Conservation (phyloP, 2,888 invertebrate genomes). For the Gonocerus acuteangulatus region DNA sequence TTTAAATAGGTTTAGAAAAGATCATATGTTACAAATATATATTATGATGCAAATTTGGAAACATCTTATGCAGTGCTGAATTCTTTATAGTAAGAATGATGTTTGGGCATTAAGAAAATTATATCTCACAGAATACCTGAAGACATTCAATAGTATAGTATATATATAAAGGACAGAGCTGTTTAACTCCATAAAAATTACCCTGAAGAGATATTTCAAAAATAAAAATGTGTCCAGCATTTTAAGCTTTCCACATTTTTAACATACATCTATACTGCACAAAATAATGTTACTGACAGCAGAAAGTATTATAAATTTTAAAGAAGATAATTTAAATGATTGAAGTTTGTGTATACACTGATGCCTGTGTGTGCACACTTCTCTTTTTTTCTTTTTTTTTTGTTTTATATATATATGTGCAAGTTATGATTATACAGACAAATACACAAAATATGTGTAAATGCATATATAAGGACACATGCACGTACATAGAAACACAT, state of each 20-base stretch:
- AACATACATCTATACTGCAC: constrained; percentile 12
- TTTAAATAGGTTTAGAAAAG: constrained; percentile 31
- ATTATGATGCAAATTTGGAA: constrained; percentile 27
- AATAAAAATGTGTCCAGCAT: constrained; percentile 26
- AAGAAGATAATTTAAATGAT: constrained; percentile 24
- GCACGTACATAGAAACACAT: neutral
- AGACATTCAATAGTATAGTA: constrained; percentile 20
- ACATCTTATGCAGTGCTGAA: constrained; percentile 23
- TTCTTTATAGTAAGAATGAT: constrained; percentile 13
- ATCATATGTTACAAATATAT: constrained; percentile 33
- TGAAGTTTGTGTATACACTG: constrained; percentile 22
- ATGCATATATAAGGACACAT: neutral
- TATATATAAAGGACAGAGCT: constrained; percentile 23
- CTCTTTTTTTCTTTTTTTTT: neutral
- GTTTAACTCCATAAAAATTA: constrained; percentile 27
- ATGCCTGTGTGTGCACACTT: constrained; percentile 24
- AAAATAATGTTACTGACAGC: constrained; percentile 19
- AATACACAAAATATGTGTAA: neutral
- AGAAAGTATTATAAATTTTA: constrained; percentile 17
- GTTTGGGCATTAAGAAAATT: constrained; percentile 14
- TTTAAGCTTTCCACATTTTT: constrained; percentile 25
- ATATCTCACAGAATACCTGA: constrained; percentile 20
- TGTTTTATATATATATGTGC: too few species aligned
- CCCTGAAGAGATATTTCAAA: constrained; percentile 33
- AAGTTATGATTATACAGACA: neutral